Percentiles rank a stretch among this genome's conserved stretches.
phyloP scores from a whole-genome alignment of 2,797 vertebrate genomes.

The Ctenopoma kingsleyae region DNA sequence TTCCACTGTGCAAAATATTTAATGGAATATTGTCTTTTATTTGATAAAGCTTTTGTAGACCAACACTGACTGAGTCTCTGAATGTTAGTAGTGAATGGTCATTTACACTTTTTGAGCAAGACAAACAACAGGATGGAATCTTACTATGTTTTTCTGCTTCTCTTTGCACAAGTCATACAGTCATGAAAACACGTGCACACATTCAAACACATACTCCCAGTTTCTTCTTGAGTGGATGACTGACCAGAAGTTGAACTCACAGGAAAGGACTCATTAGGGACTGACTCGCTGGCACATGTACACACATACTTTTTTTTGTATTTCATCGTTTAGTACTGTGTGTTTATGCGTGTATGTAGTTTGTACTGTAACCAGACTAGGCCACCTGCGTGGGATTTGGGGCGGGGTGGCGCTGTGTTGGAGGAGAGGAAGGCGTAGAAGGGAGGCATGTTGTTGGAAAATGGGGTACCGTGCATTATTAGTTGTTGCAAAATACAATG shows the following conservation, averaged over 20 bases:
- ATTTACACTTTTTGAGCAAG: constrained; percentile 5
- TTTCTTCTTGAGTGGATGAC: constrained; percentile 57
- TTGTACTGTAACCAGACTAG: constrained; percentile 62
- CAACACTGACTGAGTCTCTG: constrained; percentile 7
- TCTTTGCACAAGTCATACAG: constrained; percentile 22
- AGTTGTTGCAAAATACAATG: constrained; percentile 38
- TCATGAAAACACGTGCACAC: constrained; percentile 26
- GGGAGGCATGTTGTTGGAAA: constrained; percentile 44
- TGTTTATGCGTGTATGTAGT: constrained; percentile 39
- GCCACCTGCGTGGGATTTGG: constrained; percentile 84
- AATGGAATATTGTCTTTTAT: neutral
- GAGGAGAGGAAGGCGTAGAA: constrained; percentile 45
- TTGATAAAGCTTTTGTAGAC: neutral
- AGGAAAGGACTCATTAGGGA: constrained; percentile 75
- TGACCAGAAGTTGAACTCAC: constrained; percentile 83
- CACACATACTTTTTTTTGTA: constrained; percentile 14
- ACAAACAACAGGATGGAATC: constrained; percentile 12
- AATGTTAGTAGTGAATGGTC: neutral
- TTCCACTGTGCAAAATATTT: neutral
- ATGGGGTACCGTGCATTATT: constrained; percentile 32
- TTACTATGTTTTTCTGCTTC: constrained; percentile 3
- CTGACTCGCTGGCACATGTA: constrained; percentile 66
- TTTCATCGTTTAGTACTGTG: constrained; percentile 36
- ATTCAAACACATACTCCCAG: constrained; percentile 30
- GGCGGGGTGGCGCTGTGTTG: constrained; percentile 63